Base-by-base conservation (phyloP, 2,888 invertebrate species). In the Chymomyza procnemis region DNA sequence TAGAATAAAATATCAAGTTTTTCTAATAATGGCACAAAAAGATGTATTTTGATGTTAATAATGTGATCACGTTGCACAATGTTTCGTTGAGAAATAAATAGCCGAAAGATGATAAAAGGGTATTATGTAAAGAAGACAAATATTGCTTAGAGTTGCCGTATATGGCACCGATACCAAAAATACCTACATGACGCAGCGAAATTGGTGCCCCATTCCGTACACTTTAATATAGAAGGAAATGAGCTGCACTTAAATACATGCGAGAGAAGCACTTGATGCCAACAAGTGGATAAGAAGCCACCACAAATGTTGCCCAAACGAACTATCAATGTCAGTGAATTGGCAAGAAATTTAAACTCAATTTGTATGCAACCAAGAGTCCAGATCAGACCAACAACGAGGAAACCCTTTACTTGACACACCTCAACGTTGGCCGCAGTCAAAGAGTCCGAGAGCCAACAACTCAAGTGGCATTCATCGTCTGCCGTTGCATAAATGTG, bases 321-420 rank as follows among this genome's bases (percentile, higher is more conserved):
- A 88, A 80, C 80, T 86, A 87, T 84, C 86, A 87, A 85, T 87
- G 82, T 86, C 87, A 80, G 86, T 86, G 86, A 86, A 84, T 86
- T 79, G 87, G 82, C 86, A 86, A 82, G 79, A 85, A 81, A 84
- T 81, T 81, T 81, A 80, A 80, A 78, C 80, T 83, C 83, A 83
- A 83, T 83, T 83, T 83, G 83, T 83, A 83, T 83, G 83, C 85
- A 85, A 77, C 74, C 82, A 75, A 74, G 71, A 69, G 72, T 69
- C 71, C 70, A 72, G 68, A 63, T 41, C 63, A 46, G 48, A 46
- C 16, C 52, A 47, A 61, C 41, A 34, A 60, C 65, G 73, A 80
- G 85, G 78, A 84, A 87, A 84, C 78, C 83, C 85, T 86, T 84
- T 83, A 78, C 83, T 81, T 81, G 88, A 80, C 86, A 88, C 87